A percentile compares a stretch with the other conserved stretches of the same genome.
Evolutionary conservation across 2,888 invertebrate species (phyloP).

Genomic region (Kryphioiulus occultus): DNA sequence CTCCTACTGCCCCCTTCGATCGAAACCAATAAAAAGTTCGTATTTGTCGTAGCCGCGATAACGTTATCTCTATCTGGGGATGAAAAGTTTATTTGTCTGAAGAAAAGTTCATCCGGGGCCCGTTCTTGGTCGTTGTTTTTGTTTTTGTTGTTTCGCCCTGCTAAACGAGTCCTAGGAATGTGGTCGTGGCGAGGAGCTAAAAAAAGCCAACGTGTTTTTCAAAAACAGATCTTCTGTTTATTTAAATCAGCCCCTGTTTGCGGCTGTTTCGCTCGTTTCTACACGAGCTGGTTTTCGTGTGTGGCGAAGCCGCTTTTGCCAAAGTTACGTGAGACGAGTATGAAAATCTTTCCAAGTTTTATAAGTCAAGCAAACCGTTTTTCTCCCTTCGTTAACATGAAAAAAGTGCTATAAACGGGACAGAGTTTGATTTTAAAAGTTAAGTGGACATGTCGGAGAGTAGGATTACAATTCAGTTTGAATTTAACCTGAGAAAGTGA

Average conservation of each 20-base stretch:
- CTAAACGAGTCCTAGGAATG: background rate
- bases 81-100: background rate
- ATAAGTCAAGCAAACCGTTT: too few species aligned
- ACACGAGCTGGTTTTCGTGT: too few species aligned
- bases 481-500: too few species aligned
- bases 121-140: background rate
- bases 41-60: background rate
- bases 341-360: too few species aligned
- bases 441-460: too few species aligned
- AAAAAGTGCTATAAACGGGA: too few species aligned
- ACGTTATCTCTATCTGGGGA: background rate
- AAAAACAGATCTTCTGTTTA: slow-evolving; percentile 14
- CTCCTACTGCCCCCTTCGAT: background rate
- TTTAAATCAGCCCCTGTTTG: slow-evolving; percentile 14
- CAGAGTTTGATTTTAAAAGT: too few species aligned
- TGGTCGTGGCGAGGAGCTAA: background rate
- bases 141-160: background rate
- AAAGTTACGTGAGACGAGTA: background rate
- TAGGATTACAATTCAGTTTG: too few species aligned
- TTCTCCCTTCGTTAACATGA: too few species aligned
- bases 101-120: background rate
- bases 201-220: background rate
- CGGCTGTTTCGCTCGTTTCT: background rate
- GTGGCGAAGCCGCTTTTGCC: too few species aligned
- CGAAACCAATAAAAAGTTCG: background rate